These are phyloP conservation scores for Prionace glauca DNA, from an alignment of 2,797 vertebrate species.

Conservation along the genomic window DNA sequence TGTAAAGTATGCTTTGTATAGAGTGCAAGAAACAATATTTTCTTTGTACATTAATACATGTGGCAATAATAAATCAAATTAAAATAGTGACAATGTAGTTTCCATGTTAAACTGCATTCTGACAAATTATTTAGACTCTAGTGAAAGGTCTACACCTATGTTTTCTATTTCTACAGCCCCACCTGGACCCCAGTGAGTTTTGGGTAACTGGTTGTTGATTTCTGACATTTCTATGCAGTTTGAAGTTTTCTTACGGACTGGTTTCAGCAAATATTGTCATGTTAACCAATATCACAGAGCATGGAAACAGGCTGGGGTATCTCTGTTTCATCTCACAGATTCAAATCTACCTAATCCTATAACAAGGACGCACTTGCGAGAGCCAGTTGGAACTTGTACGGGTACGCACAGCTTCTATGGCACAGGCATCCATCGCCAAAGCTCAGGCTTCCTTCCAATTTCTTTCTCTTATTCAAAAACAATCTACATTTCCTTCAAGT, in stretches of 20 bases:
- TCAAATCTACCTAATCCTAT: background rate
- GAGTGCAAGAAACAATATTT: too few species aligned
- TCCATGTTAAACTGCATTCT: background rate
- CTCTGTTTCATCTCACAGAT: background rate
- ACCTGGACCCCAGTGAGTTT: too few species aligned
- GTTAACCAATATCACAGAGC: background rate
- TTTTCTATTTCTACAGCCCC: background rate
- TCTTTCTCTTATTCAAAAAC: background rate
- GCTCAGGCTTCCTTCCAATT: background rate
- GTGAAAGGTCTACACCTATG: background rate
- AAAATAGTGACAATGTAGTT: too few species aligned
- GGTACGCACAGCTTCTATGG: background rate
- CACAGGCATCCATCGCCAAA: background rate
- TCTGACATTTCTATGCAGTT: background rate
- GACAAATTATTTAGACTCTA: background rate
- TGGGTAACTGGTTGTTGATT: too few species aligned
- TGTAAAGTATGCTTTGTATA: too few species aligned
- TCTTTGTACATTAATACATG: too few species aligned
- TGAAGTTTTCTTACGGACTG: background rate
- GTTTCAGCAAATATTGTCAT: background rate
- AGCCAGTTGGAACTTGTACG: background rate
- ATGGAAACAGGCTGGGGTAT: background rate
- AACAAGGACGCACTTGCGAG: background rate
- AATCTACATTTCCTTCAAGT: background rate
- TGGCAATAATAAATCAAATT: too few species aligned